Base-by-base conservation (phyloP, 2,797 vertebrate species). In the Geotrypetes seraphini region DNA sequence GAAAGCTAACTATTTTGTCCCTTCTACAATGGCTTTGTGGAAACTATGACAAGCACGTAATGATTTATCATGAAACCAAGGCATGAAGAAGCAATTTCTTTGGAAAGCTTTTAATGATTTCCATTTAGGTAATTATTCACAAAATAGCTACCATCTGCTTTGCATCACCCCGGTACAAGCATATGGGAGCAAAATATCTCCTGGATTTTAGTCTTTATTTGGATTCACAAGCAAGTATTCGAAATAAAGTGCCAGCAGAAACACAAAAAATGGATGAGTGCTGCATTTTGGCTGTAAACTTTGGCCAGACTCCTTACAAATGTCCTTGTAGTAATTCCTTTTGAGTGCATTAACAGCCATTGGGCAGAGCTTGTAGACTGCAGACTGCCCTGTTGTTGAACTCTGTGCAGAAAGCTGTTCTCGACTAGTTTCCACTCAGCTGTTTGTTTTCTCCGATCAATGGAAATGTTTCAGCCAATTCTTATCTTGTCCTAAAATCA, bases 161-260 rank as follows among this genome's bases (percentile, higher is more conserved):
- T 35, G 44, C 28, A 49, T 40, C 47, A 36, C 21, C 12, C 37
- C 51, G n/a, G 50, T 39, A 53, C 39, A 47, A 40, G 33, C 43
- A 61, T 59, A 60, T 36, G 30, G 22, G 31, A 18, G 40, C 36
- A 25, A 48, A 52, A 34, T 39, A 25, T 14, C 46, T 36, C 38
- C 46, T 48, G 39, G 39, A 22, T 41, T n/a, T 59, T 49, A 32
- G 36, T 47, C 37, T 49, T 50, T 46, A 59, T 50, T 47, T 58
- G 46, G 45, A 53, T 39, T 49, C 59, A 45, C 35, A 44, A 63
- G 42, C 31, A 47, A 43, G 47, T 33, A 38, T 60, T 60, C 65
- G 31, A 62, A 63, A 65, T 44, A 29, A 53, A 60, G 42, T 13
- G 50, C 26, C 22, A 60, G 29, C 4, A 22, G 62, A 54, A 31